Evolutionary conservation across 2,797 vertebrate species (phyloP).

Genomic region (Tadarida brasiliensis): DNA sequence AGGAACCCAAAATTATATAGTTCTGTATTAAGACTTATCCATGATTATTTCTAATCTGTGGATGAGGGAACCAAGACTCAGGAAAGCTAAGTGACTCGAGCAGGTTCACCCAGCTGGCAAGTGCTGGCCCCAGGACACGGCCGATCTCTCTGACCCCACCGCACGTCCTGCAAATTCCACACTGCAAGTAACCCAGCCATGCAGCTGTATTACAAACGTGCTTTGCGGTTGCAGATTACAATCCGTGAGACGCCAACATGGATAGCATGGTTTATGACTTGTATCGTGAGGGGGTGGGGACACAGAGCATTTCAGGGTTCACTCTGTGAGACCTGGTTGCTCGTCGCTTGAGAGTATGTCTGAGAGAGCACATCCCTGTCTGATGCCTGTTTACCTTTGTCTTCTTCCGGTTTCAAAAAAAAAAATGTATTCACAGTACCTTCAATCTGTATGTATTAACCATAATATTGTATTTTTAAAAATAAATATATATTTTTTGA

Average conservation of each 20-base stretch:
- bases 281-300: not conserved
- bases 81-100: not conserved
- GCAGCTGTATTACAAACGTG: not conserved
- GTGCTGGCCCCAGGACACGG: not conserved
- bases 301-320: not conserved
- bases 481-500: too few species aligned
- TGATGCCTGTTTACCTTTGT: not conserved
- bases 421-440: not conserved
- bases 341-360: not conserved
- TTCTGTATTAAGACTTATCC: not conserved
- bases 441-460: not conserved
- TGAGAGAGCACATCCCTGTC: not conserved
- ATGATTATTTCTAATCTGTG: not conserved
- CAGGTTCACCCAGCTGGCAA: conserved; percentile 18
- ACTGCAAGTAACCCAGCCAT: not conserved
- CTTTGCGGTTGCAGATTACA: not conserved
- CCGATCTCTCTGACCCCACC: not conserved
- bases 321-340: not conserved
- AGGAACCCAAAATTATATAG: not conserved
- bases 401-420: conserved; percentile 13
- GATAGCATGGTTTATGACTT: not conserved
- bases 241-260: not conserved
- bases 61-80: not conserved
- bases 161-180: not conserved
- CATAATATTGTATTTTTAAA: not conserved